phyloP scores from a whole-genome alignment of 2,113 vertebrate genomes.

The Pontoporia blainvillei region DNA sequence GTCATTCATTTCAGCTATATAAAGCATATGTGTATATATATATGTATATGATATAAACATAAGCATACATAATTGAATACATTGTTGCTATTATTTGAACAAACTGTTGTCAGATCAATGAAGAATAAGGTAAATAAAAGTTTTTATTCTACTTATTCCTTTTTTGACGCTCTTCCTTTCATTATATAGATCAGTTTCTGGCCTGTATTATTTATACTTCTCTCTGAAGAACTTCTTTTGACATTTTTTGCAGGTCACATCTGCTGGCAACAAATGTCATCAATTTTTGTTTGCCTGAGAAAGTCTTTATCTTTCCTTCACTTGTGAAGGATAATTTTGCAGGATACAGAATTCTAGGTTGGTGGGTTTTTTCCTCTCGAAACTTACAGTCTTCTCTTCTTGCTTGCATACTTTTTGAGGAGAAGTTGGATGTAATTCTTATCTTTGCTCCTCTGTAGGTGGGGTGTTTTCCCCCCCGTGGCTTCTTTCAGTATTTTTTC shows the following conservation, averaged over 20 bases:
- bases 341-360: background rate
- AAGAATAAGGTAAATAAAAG: background rate
- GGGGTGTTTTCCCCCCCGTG: background rate
- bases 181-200: background rate
- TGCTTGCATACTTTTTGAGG: background rate
- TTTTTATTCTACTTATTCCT: background rate
- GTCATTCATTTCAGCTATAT: background rate
- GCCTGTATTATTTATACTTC: background rate
- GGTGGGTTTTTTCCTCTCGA: background rate
- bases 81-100: background rate
- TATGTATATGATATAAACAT: background rate
- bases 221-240: background rate
- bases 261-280: background rate
- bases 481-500: background rate
- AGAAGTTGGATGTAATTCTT: background rate
- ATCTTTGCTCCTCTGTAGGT: background rate
- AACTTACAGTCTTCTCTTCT: background rate
- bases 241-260: background rate
- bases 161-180: background rate
- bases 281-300: background rate
- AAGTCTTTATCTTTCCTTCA: conserved; percentile 1
- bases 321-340: background rate
- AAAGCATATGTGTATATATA: background rate
- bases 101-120: background rate
- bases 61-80: background rate